phyloP scores from a whole-genome alignment of 2,797 vertebrate genomes.

The Botia kubotai region DNA sequence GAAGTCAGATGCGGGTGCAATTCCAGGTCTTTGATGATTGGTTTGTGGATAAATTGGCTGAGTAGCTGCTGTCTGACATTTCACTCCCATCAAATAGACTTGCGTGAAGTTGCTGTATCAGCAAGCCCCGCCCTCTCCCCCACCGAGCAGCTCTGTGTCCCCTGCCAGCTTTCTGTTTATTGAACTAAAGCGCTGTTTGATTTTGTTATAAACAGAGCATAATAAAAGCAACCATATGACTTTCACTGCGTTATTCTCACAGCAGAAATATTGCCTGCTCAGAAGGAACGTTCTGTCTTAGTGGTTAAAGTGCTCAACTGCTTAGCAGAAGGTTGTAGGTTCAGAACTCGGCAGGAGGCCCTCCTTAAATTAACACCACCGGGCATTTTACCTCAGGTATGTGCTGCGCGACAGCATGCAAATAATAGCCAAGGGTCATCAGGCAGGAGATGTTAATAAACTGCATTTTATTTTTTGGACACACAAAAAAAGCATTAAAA shows the following conservation, averaged over 20 bases:
- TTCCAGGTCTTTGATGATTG: slow-evolving; percentile 20
- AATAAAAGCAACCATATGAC: slow-evolving; percentile 48
- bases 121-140: slow-evolving; percentile 24
- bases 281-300: not conserved
- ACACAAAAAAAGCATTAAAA: too few relatives aligned
- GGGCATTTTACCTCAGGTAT: too few relatives aligned
- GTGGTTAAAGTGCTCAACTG: not conserved
- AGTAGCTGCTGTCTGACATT: slow-evolving; percentile 35
- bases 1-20: not conserved
- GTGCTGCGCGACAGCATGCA: too few relatives aligned
- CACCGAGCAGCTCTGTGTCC: not conserved
- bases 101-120: slow-evolving; percentile 47
- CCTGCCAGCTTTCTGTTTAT: slow-evolving; percentile 48
- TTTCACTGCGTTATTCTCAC: slow-evolving; percentile 35
- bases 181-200: slow-evolving; percentile 51
- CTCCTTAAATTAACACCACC: not conserved
- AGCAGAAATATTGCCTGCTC: slow-evolving; percentile 2
- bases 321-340: not conserved
- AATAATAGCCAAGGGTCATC: too few relatives aligned
- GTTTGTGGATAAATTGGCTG: slow-evolving; percentile 28
- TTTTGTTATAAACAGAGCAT: slow-evolving; percentile 54
- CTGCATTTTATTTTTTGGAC: too few relatives aligned
- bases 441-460: too few relatives aligned
- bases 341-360: not conserved
- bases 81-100: slow-evolving; percentile 39